These are phyloP conservation scores for Dufourea novaeangliae DNA, from an alignment of 1,140 invertebrate species.

Conservation along the genomic window DNA sequence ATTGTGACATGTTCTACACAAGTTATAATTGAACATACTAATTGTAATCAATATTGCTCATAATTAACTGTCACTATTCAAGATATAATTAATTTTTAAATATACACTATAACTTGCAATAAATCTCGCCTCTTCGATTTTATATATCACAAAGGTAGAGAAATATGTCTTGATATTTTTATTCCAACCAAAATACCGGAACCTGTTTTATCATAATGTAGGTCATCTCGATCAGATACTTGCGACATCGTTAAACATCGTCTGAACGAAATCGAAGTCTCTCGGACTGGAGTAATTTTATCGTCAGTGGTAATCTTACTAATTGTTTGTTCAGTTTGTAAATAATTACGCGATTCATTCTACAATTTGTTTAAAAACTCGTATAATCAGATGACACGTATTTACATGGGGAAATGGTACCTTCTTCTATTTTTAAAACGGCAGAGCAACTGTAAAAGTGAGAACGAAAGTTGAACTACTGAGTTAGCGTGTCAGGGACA, in stretches of 20 bases:
- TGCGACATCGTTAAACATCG: constrained; percentile 52
- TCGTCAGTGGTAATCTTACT: not conserved
- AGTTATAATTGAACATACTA: not conserved
- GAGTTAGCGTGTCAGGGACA: constrained; percentile 74
- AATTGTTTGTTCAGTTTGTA: not conserved
- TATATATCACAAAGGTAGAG: constrained; percentile 14
- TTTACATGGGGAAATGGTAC: constrained; percentile 20
- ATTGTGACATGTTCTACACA: not conserved
- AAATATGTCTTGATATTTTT: constrained; percentile 34
- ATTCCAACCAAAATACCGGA: constrained; percentile 47
- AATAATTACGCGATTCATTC: not conserved
- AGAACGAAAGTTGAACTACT: constrained; percentile 74
- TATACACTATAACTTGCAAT: not conserved
- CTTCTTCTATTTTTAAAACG: constrained; percentile 46
- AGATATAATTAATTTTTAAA: not conserved
- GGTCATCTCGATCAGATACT: constrained; percentile 56
- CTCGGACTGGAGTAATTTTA: not conserved
- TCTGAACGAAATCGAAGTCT: constrained; percentile 38
- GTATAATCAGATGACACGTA: constrained; percentile 13
- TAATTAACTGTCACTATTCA: not conserved
- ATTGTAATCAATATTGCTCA: not conserved
- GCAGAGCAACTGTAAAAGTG: constrained; percentile 72
- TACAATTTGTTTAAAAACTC: not conserved
- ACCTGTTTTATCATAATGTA: constrained; percentile 58
- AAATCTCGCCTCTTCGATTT: not conserved